A percentile compares a stretch with the other conserved stretches of the same genome.
Conservation (phyloP, 1,140 invertebrate species). For the Macrocentrus cingulum region DNA sequence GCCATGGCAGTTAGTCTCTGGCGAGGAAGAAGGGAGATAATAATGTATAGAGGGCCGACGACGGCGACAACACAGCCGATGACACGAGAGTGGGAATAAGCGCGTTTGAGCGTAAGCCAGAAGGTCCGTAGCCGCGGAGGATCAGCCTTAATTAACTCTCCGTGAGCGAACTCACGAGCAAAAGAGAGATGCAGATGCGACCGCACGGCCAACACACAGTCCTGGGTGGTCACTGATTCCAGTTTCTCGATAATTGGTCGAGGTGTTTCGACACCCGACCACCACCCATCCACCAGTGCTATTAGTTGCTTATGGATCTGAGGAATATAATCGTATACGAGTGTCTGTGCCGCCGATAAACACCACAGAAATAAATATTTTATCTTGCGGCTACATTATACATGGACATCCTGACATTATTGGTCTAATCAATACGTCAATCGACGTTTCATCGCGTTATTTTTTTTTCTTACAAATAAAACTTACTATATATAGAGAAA, state of each 20-base stretch:
- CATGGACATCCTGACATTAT: too few species aligned
- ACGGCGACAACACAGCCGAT: constrained; percentile 9
- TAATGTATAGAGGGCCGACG: constrained; percentile 9
- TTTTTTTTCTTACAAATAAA: too few species aligned
- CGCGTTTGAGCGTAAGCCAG: constrained; percentile 43
- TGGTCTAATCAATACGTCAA: too few species aligned
- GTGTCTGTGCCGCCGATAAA: background rate
- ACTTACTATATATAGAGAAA: too few species aligned
- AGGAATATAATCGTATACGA: constrained; percentile 13
- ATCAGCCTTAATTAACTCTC: constrained; percentile 59
- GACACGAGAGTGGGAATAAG: constrained; percentile 28
- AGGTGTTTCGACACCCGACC: constrained; percentile 61
- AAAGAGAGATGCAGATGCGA: constrained; percentile 10
- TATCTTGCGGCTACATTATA: too few species aligned
- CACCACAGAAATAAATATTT: background rate
- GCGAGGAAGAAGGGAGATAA: background rate
- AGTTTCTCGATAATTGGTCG: constrained; percentile 61
- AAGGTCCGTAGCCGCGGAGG: constrained; percentile 50
- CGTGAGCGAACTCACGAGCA: constrained; percentile 7
- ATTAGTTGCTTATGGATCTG: constrained; percentile 8
- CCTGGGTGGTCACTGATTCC: constrained; percentile 56
- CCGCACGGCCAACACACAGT: constrained; percentile 26
- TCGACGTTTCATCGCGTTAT: too few species aligned
- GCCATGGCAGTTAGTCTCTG: constrained; percentile 29
- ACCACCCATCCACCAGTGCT: constrained; percentile 33